phyloP scores from a whole-genome alignment of 2,797 vertebrate species.

The Cercopithecus diana region DNA sequence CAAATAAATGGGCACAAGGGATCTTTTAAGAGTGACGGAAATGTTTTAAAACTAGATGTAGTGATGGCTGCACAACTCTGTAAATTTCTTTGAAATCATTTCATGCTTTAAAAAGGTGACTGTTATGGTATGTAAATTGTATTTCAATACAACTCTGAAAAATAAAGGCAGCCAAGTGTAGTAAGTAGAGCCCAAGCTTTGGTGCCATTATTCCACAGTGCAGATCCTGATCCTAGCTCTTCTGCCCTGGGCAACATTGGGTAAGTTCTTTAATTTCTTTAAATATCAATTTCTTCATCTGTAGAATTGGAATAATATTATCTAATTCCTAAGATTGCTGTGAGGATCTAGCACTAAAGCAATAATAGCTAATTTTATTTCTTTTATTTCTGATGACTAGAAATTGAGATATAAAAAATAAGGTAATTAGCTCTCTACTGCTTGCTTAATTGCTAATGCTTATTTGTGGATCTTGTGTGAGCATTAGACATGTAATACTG shows the following conservation, averaged over 20 bases:
- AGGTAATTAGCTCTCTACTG: not conserved
- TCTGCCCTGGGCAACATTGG: not conserved
- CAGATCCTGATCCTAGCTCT: not conserved
- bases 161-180: not conserved
- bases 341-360: not conserved
- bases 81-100: not conserved
- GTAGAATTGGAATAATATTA: not conserved
- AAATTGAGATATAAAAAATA: not conserved
- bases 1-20: conserved; percentile 51
- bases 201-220: not conserved
- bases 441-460: not conserved
- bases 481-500: not conserved
- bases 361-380: conserved; percentile 3
- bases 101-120: not conserved
- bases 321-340: not conserved
- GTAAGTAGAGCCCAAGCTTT: not conserved
- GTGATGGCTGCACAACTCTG: not conserved
- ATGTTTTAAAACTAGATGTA: not conserved
- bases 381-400: not conserved
- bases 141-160: not conserved
- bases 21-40: not conserved
- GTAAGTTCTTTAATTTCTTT: not conserved
- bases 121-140: not conserved
- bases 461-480: not conserved
- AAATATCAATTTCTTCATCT: not conserved